Evolutionary conservation across 2,797 vertebrate species (phyloP).

Genomic region (Paramormyrops hopkinsi): DNA sequence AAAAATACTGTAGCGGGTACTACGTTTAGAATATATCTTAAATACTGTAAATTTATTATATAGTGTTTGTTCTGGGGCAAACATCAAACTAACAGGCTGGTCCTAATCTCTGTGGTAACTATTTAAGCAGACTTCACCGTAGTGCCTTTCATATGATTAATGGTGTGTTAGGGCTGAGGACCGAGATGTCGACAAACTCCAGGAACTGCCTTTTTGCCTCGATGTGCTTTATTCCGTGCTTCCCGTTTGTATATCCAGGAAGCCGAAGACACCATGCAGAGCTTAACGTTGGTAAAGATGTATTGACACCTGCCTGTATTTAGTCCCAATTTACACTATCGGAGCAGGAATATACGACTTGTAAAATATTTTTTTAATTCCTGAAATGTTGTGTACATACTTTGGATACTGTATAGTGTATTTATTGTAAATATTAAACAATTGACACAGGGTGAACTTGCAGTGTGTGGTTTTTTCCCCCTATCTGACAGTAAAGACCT

Average conservation of each 20-base stretch:
- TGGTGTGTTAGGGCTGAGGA: neutral
- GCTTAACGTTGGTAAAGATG: neutral
- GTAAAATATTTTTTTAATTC: constrained; percentile 58
- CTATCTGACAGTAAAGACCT: neutral
- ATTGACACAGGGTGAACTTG: constrained; percentile 27
- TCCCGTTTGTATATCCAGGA: neutral
- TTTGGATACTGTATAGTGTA: constrained; percentile 76
- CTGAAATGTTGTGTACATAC: constrained; percentile 59
- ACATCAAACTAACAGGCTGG: neutral
- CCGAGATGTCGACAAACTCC: constrained; percentile 33
- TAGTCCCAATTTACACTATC: constrained; percentile 43
- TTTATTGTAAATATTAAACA: constrained; percentile 78
- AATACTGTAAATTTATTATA: constrained; percentile 36
- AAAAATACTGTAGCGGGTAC: constrained; percentile 60
- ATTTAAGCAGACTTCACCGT: neutral
- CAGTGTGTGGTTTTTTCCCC: neutral
- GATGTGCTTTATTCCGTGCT: neutral
- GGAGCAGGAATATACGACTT: constrained; percentile 71
- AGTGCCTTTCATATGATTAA: neutral
- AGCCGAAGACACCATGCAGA: neutral
- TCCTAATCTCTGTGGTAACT: neutral
- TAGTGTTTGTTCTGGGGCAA: constrained; percentile 18
- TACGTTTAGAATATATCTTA: constrained; percentile 45
- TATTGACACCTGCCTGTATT: neutral
- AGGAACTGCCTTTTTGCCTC: constrained; percentile 51